phyloP scores from a whole-genome alignment of 2,888 invertebrate species.

The Tipula lateralis region DNA sequence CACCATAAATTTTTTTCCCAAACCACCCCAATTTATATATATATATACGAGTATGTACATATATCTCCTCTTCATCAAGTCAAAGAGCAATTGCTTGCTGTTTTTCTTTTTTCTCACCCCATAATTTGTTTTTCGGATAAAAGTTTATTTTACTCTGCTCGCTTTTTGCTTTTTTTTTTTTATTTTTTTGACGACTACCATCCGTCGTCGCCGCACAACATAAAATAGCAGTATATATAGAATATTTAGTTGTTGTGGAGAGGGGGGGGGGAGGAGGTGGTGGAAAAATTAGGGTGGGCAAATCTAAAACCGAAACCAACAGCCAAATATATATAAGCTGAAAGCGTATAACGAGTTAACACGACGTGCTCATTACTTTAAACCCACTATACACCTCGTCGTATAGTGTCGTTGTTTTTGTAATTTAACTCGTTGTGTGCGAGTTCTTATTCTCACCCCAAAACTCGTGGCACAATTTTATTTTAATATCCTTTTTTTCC shows the following conservation, averaged over 20 bases:
- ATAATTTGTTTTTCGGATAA: constrained; percentile 24
- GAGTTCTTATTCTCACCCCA: not conserved
- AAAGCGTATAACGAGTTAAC: constrained; percentile 28
- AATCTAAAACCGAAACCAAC: not conserved
- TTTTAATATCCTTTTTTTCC: not conserved
- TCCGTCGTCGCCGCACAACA: constrained; percentile 11
- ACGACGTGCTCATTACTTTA: constrained; percentile 28
- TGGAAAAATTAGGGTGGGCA: not conserved
- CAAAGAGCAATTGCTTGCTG: constrained; percentile 26
- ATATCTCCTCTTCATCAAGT: constrained; percentile 21
- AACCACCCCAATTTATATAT: not conserved
- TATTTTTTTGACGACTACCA: constrained; percentile 4
- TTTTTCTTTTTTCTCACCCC: constrained; percentile 14
- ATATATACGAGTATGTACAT: too few relatives aligned
- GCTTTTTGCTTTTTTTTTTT: not conserved
- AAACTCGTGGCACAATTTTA: not conserved
- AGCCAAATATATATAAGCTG: not conserved
- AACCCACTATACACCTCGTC: not conserved
- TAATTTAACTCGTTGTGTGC: not conserved
- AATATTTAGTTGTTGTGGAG: not conserved
- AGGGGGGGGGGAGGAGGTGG: not conserved
- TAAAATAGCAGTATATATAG: not conserved
- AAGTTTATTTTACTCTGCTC: constrained; percentile 19
- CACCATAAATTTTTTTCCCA: not conserved
- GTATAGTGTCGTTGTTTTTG: not conserved